Conservation (phyloP, 1,140 invertebrate genomes). For the Nautilus pompilius region DNA sequence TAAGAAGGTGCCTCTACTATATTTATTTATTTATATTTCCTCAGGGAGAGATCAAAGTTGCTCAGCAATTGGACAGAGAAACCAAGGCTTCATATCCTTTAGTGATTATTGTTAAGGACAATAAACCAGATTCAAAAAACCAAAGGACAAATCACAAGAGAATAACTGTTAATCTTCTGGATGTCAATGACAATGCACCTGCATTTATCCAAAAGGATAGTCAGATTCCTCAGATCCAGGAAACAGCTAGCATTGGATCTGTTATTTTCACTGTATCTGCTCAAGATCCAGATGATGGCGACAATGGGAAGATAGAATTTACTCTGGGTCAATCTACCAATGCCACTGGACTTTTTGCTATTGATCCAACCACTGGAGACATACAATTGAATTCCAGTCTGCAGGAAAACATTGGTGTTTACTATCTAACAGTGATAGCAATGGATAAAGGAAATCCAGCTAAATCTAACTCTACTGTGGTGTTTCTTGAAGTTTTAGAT, state of each 20-base stretch:
- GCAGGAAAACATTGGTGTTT: constrained; percentile 18
- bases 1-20: too few species aligned
- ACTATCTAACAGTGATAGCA: constrained; percentile 31
- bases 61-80: constrained; percentile 29
- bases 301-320: constrained; percentile 26
- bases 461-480: constrained; percentile 8
- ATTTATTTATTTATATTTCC: background rate
- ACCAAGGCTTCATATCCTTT: constrained; percentile 21
- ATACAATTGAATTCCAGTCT: constrained; percentile 10
- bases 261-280: constrained; percentile 23
- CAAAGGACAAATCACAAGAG: constrained; percentile 16
- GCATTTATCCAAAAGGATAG: constrained; percentile 11
- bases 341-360: constrained; percentile 25
- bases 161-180: constrained; percentile 22
- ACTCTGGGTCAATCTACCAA: constrained; percentile 22
- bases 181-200: constrained; percentile 41
- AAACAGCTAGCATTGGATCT: constrained; percentile 13
- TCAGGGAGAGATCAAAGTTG: constrained; percentile 32
- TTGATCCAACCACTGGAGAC: constrained; percentile 19
- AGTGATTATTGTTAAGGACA: constrained; percentile 30
- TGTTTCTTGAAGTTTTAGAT: constrained; percentile 27
- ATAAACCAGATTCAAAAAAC: constrained; percentile 15
- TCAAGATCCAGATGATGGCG: constrained; percentile 22
- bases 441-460: constrained; percentile 20
- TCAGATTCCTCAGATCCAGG: constrained; percentile 7